Conservation (phyloP, 2,113 vertebrate genomes). For the Burhinus bistriatus region DNA sequence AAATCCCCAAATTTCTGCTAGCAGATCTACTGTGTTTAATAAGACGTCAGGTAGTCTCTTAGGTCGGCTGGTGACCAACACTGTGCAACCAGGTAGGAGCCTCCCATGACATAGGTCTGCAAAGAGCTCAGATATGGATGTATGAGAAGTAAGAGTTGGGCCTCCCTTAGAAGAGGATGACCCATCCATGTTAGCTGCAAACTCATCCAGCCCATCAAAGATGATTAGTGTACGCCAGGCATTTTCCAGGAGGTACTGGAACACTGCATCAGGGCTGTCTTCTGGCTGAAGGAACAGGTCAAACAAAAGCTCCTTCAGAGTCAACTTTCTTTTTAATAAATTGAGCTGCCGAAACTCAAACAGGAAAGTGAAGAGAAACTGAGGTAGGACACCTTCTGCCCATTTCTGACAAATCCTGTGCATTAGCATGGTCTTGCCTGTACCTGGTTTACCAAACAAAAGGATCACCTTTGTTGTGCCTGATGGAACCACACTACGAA, state of each 20-base stretch:
- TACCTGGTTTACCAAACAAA: slow-evolving; percentile 83
- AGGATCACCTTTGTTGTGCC: slow-evolving; percentile 65
- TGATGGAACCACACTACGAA: slow-evolving; percentile 12
- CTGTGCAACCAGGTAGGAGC: slow-evolving; percentile 83
- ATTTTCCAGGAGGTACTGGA: slow-evolving; percentile 79
- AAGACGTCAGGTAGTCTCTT: slow-evolving; percentile 74
- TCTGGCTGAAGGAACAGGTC: slow-evolving; percentile 75
- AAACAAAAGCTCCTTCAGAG: slow-evolving; percentile 84
- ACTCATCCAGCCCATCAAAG: slow-evolving; percentile 92
- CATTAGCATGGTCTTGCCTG: slow-evolving; percentile 86
- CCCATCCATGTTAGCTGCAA: slow-evolving; percentile 44
- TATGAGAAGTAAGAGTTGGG: background rate
- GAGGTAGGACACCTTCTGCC: slow-evolving; percentile 76
- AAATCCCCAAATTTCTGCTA: slow-evolving; percentile 83
- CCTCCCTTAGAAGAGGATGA: background rate
- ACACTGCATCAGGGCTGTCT: slow-evolving; percentile 59
- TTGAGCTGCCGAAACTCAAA: slow-evolving; percentile 91
- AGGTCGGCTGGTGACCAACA: slow-evolving; percentile 83
- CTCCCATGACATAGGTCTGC: slow-evolving; percentile 76
- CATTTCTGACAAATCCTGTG: slow-evolving; percentile 79
- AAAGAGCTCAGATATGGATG: slow-evolving; percentile 78
- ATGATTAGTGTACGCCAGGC: slow-evolving; percentile 78
- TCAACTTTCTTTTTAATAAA: slow-evolving; percentile 71
- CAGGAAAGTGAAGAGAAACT: slow-evolving; percentile 81
- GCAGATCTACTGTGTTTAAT: slow-evolving; percentile 47